A percentile compares a stretch with the other conserved stretches of the same genome.
Evolutionary conservation across 2,797 vertebrate genomes (phyloP).

Genomic region (Moxostoma hubbsi): DNA sequence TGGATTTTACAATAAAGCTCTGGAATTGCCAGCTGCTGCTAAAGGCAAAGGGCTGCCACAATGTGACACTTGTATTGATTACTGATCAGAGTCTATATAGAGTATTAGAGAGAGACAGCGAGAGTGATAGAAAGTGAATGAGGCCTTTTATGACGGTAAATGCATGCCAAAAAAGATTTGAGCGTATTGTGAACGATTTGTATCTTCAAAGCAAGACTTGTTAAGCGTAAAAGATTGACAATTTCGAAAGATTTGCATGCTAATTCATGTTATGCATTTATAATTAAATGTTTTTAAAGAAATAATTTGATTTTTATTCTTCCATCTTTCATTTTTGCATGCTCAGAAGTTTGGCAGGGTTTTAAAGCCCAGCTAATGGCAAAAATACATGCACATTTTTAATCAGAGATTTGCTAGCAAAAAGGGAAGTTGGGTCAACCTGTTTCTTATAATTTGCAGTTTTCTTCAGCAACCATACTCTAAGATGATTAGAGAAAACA

Average conservation of each 20-base stretch:
- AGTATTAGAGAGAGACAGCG: conserved; percentile 26
- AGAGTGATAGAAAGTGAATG: conserved; percentile 18
- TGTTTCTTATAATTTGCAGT: not conserved
- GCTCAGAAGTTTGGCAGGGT: not conserved
- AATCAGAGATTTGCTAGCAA: not conserved
- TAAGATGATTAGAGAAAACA: too few relatives aligned
- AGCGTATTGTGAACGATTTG: conserved; percentile 1
- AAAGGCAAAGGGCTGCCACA: conserved; percentile 50
- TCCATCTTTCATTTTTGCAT: not conserved
- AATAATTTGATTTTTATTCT: not conserved
- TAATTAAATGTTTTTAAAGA: not conserved
- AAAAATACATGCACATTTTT: not conserved
- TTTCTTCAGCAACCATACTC: not conserved
- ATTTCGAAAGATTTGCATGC: not conserved
- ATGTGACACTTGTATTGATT: conserved; percentile 75
- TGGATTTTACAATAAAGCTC: conserved; percentile 72
- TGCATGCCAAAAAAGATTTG: not conserved
- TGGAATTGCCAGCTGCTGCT: conserved; percentile 1
- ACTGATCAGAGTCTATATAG: conserved; percentile 63
- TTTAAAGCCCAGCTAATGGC: not conserved
- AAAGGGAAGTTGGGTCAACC: not conserved
- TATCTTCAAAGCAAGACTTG: conserved; percentile 4
- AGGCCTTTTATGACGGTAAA: not conserved
- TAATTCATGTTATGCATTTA: not conserved
- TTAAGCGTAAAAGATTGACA: not conserved